Evolutionary conservation across 2,888 invertebrate species (phyloP).

Genomic region (Tiliacea citrago): DNA sequence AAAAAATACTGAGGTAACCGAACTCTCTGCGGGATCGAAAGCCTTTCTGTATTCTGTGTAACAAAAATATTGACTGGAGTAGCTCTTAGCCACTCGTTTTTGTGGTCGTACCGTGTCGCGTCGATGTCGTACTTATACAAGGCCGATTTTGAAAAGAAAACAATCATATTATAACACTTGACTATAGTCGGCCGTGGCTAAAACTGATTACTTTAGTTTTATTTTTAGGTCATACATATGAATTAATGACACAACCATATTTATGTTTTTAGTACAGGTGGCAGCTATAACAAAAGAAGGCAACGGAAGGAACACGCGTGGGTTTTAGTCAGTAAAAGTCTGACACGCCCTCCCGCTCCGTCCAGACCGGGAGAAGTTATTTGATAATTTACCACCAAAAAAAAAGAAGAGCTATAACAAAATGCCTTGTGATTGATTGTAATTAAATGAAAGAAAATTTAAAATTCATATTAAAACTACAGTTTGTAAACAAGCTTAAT

Average conservation of each 20-base stretch:
- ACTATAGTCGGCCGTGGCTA: background rate
- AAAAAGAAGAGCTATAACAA: too few relatives aligned
- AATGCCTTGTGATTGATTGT: too few relatives aligned
- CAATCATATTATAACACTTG: background rate
- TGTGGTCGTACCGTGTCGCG: background rate
- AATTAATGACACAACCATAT: background rate
- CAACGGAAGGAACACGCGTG: too few relatives aligned
- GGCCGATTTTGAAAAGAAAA: background rate
- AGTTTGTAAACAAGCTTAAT: too few relatives aligned
- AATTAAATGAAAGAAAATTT: too few relatives aligned
- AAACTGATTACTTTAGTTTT: background rate
- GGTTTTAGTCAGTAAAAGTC: too few relatives aligned
- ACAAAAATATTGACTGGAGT: constrained; percentile 23
- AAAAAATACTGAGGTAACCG: constrained; percentile 42
- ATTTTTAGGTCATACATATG: background rate
- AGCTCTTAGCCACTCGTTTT: constrained; percentile 11
- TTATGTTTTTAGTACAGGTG: background rate
- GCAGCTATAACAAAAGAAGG: background rate
- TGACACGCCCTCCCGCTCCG: too few relatives aligned
- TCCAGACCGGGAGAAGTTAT: too few relatives aligned
- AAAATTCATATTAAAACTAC: too few relatives aligned
- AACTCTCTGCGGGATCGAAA: constrained; percentile 5
- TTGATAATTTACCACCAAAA: too few relatives aligned
- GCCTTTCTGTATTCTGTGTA: constrained; percentile 15
- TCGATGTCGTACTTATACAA: background rate